Conservation (phyloP, 2,888 invertebrate genomes). For the Geophilus truncorum region DNA sequence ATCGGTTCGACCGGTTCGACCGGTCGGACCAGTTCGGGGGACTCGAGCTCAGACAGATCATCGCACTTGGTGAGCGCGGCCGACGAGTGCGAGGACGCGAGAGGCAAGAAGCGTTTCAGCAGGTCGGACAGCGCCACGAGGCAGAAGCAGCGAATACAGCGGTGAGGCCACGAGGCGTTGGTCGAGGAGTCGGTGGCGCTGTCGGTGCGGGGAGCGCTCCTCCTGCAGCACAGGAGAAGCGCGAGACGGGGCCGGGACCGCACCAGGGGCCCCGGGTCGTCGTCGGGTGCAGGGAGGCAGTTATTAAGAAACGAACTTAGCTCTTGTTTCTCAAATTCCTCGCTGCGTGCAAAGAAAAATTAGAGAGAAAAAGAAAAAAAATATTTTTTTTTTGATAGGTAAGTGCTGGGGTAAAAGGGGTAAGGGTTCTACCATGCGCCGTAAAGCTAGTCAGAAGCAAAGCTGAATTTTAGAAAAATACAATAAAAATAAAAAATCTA, state of each 20-base stretch:
- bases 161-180: background rate
- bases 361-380: background rate
- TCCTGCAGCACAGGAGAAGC: background rate
- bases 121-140: background rate
- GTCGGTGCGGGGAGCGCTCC: background rate
- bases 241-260: background rate
- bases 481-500: background rate
- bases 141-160: background rate
- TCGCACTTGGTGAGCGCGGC: background rate
- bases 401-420: background rate
- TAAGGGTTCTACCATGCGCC: background rate
- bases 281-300: background rate
- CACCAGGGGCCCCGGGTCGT: background rate
- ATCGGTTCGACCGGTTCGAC: background rate
- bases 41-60: background rate
- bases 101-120: background rate
- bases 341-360: background rate
- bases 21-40: background rate
- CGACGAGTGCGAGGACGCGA: background rate
- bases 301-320: background rate
- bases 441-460: background rate
- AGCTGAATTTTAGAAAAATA: background rate
- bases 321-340: slow-evolving; percentile 7
- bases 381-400: background rate
- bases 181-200: background rate